phyloP scores from a whole-genome alignment of 2,888 invertebrate species.

The Drosophila greeni region DNA sequence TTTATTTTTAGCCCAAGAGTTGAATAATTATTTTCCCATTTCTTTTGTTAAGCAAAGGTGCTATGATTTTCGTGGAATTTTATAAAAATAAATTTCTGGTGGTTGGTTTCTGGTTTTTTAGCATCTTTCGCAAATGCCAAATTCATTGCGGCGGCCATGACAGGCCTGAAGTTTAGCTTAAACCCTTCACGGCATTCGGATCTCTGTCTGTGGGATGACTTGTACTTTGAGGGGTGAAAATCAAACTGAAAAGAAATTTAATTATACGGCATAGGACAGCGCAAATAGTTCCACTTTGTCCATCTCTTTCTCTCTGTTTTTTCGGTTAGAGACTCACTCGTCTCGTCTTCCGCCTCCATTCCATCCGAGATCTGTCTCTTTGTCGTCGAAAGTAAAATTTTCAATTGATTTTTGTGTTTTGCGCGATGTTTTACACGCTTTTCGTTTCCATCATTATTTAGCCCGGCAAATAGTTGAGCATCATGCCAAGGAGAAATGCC shows the following conservation, averaged over 20 bases:
- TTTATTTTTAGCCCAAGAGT: constrained; percentile 33
- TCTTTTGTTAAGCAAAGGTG: constrained; percentile 39
- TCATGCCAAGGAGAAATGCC: constrained; percentile 48
- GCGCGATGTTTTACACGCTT: constrained; percentile 68
- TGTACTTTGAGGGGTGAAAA: constrained; percentile 70
- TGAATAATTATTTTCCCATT: constrained; percentile 50
- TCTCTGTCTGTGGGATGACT: constrained; percentile 55
- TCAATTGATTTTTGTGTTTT: constrained; percentile 67
- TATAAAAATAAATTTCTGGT: constrained; percentile 25
- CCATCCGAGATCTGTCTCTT: constrained; percentile 29
- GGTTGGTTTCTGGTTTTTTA: constrained; percentile 34
- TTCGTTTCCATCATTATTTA: constrained; percentile 67
- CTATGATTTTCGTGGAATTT: constrained; percentile 23
- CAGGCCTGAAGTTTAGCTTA: constrained; percentile 66
- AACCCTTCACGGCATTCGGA: constrained; percentile 58
- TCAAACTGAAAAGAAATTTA: constrained; percentile 72
- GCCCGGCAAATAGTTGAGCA: constrained; percentile 63
- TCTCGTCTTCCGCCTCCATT: constrained; percentile 44
- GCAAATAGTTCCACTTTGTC: constrained; percentile 64
- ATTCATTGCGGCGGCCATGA: constrained; percentile 48
- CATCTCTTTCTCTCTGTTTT: constrained; percentile 31
- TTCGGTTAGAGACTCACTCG: constrained; percentile 28
- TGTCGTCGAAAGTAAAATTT: constrained; percentile 73
- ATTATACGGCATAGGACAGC: constrained; percentile 63
- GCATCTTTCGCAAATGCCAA: constrained; percentile 46